Base-by-base conservation (phyloP, 2,888 invertebrate species). In the Sphaerophoria rueppellii region DNA sequence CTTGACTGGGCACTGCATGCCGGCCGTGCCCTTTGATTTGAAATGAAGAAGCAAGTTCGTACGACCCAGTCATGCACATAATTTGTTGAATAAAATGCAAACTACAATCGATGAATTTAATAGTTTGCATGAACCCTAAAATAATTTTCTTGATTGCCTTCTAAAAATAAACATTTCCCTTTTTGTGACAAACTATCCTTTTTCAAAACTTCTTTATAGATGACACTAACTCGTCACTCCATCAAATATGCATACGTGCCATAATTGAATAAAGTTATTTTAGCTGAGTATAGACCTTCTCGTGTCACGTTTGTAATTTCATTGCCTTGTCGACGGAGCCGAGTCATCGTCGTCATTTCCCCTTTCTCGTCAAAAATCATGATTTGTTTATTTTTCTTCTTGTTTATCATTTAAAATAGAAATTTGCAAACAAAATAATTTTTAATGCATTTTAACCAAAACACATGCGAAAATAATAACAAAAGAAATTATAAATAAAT, bases 401-500 rank as follows among this genome's bases (percentile, higher is more conserved):
- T 24, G 24, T 24, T 24, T 24, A 24, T 24, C 24, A 24, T 24
- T 24, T 24, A 24, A 61, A 46, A 32, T 0, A 40, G 43, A 60
- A 46, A 32, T 0, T 11, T 43, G 43, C 24, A 2, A 32, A 48
- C 14, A 61, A 46, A 46, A 48, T 34, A 48, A 63, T 48, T 3
- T 65, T 14, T 48, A 48, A 7, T 67, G 67, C 54, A 54, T 67
- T 54, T 61, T 40, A 40, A n/a, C n/a, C 46, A 34, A 65, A 50
- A 65, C 61, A 46, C 11, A 67, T 40, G 67, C 40, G 24, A 67
- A 67, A 67, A 54, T n/a, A 67, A 67, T 67, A 83, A 80, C 67
- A 67, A 65, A 24, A 24, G 24, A 24, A 71, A 75, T 80, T 79
- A 75, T 80, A 80, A 83, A 83, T 83, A 83, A 65, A 83, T 80